phyloP scores from a whole-genome alignment of 2,888 invertebrate genomes.

The Gari tellinella region DNA sequence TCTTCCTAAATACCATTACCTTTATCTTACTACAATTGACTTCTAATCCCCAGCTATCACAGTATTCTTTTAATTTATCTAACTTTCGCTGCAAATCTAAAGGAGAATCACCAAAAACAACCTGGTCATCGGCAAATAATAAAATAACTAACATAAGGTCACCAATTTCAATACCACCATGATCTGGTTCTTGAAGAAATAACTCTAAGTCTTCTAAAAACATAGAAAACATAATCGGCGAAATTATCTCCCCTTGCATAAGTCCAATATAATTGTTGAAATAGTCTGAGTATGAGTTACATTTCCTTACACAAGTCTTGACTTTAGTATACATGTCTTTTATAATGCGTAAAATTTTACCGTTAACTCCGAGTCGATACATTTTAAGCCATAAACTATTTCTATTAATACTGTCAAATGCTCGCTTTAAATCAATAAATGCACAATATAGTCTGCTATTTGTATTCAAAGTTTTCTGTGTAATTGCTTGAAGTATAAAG shows the following conservation, averaged over 20 bases:
- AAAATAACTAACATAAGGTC: conserved; percentile 13
- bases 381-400: conserved; percentile 26
- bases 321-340: conserved; percentile 18
- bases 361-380: conserved; percentile 6
- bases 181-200: neutral
- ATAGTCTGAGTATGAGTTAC: conserved; percentile 1
- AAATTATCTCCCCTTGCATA: conserved; percentile 18
- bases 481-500: neutral
- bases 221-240: conserved; percentile 15
- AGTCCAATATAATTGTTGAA: conserved; percentile 9
- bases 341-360: conserved; percentile 7
- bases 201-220: conserved; percentile 14
- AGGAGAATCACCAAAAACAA: conserved; percentile 7
- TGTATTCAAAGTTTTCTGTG: neutral
- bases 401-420: conserved; percentile 25
- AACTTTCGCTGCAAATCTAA: conserved; percentile 4
- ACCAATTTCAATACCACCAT: neutral
- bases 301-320: conserved; percentile 14
- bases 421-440: conserved; percentile 24
- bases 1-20: conserved; percentile 18
- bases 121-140: conserved; percentile 25
- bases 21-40: conserved; percentile 7
- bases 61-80: conserved; percentile 5
- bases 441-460: conserved; percentile 16
- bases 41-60: conserved; percentile 13